Percentiles rank a stretch among this genome's conserved stretches.
Conservation (phyloP, 2,888 invertebrate species). For the Stramonita haemastoma region DNA sequence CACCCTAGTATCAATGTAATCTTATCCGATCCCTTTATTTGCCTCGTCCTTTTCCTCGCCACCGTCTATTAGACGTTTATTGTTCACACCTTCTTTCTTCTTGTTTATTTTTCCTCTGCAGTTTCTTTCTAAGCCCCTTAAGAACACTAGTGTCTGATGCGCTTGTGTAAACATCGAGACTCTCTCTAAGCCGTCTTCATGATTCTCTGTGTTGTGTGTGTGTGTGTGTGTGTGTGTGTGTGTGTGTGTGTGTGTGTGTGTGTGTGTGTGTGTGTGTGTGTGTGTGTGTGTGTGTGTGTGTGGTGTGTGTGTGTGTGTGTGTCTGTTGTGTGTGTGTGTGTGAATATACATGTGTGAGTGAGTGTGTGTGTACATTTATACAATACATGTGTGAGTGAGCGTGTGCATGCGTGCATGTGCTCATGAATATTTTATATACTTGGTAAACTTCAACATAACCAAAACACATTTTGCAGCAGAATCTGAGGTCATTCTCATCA, state of each 20-base stretch:
- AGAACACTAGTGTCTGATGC: too few relatives aligned
- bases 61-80: neutral
- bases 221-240: slow-evolving; percentile 12
- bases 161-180: neutral
- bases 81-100: neutral
- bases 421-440: neutral
- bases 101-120: neutral
- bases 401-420: neutral
- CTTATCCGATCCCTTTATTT: too few relatives aligned
- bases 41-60: neutral
- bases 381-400: neutral
- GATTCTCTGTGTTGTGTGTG: neutral
- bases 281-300: neutral
- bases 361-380: neutral
- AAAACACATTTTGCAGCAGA: too few relatives aligned
- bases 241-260: neutral
- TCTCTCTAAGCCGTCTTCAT: too few relatives aligned
- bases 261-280: slow-evolving; percentile 6
- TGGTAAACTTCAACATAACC: too few relatives aligned
- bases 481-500: too few relatives aligned
- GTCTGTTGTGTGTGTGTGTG: neutral
- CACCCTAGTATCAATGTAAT: too few relatives aligned
- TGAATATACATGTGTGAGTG: neutral
- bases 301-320: neutral
- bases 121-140: neutral